Evolutionary conservation across 2,888 invertebrate species (phyloP).

Genomic region (Lymantria monacha): DNA sequence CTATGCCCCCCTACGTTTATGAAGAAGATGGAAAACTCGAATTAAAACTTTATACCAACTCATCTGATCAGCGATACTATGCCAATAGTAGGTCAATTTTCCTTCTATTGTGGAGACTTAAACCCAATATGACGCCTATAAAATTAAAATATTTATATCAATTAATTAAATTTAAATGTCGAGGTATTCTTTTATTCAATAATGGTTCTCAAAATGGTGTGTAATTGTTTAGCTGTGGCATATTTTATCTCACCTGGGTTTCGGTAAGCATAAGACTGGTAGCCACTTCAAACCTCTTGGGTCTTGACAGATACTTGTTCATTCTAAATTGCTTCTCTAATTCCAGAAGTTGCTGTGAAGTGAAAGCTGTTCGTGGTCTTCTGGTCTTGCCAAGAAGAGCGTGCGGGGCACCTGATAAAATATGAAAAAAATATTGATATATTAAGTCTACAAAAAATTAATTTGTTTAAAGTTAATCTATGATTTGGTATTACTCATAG

Average conservation of each 20-base stretch:
- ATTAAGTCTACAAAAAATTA: background rate
- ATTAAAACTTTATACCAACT: too few relatives aligned
- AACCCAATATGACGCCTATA: too few relatives aligned
- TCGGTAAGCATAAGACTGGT: constrained; percentile 98
- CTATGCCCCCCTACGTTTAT: too few relatives aligned
- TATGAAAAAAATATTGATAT: background rate
- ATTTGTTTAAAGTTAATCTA: background rate
- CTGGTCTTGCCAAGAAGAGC: constrained; percentile 82
- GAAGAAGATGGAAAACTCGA: too few relatives aligned
- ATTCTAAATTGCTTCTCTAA: constrained; percentile 99
- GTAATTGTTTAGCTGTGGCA: too few relatives aligned
- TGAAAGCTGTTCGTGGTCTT: constrained; percentile 98
- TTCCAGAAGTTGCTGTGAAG: constrained; percentile 97
- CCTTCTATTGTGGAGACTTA: too few relatives aligned
- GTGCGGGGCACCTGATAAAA: constrained; percentile 82
- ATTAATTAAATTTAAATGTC: too few relatives aligned
- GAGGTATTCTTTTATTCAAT: too few relatives aligned
- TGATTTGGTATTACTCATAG: background rate
- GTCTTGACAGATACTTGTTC: constrained; percentile 99
- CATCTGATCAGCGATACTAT: too few relatives aligned
- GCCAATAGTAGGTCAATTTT: too few relatives aligned
- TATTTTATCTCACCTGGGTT: constrained; percentile 89
- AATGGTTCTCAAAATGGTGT: too few relatives aligned
- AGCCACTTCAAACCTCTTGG: constrained; percentile 99
- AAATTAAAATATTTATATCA: too few relatives aligned